phyloP scores from a whole-genome alignment of 2,113 vertebrate genomes.

The Thunnus thynnus region DNA sequence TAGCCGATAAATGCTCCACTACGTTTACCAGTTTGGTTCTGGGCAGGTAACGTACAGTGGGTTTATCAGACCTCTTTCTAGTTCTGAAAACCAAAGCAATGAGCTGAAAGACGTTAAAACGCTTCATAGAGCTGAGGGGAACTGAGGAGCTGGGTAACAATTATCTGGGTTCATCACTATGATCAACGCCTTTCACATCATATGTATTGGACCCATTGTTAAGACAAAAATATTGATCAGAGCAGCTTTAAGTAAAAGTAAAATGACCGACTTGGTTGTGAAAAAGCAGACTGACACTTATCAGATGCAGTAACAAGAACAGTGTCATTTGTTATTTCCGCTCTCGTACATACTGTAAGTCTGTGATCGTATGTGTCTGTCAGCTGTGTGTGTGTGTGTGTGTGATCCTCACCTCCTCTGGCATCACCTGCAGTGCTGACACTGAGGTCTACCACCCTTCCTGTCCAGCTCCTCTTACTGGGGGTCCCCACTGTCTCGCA shows the following conservation, averaged over 20 bases:
- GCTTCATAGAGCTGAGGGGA: no score
- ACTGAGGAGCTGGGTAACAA: no score
- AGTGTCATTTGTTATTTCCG: not conserved
- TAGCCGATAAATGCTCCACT: no score
- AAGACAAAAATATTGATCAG: not conserved
- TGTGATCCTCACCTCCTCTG: conserved; percentile 59
- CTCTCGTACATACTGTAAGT: not conserved
- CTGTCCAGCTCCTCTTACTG: conserved; percentile 24
- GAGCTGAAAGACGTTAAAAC: no score
- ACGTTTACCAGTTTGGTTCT: not conserved
- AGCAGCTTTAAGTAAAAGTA: not conserved
- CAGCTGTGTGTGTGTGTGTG: conserved; percentile 20
- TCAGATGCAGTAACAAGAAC: not conserved
- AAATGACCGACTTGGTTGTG: not conserved
- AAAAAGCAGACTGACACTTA: not conserved
- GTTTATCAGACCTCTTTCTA: no score
- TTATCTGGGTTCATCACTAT: not conserved
- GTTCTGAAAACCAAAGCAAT: no score
- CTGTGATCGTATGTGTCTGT: conserved; percentile 10
- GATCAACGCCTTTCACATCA: not conserved
- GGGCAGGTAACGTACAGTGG: not conserved
- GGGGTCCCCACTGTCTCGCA: conserved; percentile 1
- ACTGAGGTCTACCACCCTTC: conserved; percentile 58
- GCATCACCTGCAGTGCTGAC: conserved; percentile 51
- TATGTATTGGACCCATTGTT: not conserved